These are phyloP conservation scores for Tinamus guttatus DNA, from an alignment of 2,113 vertebrate genomes.

Conservation along the genomic window DNA sequence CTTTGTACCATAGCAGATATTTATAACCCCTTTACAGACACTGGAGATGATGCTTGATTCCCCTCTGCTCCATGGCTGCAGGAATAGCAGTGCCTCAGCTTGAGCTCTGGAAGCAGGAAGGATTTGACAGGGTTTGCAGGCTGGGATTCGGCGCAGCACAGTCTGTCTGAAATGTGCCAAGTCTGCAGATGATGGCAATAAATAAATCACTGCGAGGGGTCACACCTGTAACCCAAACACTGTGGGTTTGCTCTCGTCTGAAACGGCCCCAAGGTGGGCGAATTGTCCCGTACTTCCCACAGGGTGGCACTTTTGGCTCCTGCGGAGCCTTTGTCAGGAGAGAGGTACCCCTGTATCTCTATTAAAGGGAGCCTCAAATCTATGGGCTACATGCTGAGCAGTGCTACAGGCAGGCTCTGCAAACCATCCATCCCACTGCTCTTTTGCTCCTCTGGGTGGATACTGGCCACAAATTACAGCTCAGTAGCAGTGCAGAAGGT, in stretches of 20 bases:
- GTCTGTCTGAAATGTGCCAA: background rate
- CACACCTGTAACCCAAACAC: background rate
- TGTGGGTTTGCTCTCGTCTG: background rate
- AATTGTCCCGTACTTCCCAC: background rate
- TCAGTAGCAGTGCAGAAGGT: background rate
- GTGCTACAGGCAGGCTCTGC: background rate
- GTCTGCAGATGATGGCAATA: background rate
- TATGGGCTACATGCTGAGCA: background rate
- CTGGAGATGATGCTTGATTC: background rate
- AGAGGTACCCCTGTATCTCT: background rate
- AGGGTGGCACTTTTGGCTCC: background rate
- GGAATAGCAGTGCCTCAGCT: background rate
- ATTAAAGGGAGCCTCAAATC: background rate
- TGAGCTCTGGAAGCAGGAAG: background rate
- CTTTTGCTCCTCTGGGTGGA: background rate
- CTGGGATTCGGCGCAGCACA: background rate
- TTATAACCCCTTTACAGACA: background rate
- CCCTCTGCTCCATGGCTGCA: background rate
- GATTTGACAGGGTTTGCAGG: background rate
- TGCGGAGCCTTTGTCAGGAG: background rate
- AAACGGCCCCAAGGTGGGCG: background rate
- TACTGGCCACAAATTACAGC: background rate
- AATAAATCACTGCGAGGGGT: background rate
- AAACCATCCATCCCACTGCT: background rate
- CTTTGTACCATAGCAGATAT: accelerated